A percentile compares a stretch with the other conserved stretches of the same genome.
These are phyloP conservation scores for Ectropis grisescens DNA, from an alignment of 1,140 invertebrate genomes.

Conservation along the genomic window DNA sequence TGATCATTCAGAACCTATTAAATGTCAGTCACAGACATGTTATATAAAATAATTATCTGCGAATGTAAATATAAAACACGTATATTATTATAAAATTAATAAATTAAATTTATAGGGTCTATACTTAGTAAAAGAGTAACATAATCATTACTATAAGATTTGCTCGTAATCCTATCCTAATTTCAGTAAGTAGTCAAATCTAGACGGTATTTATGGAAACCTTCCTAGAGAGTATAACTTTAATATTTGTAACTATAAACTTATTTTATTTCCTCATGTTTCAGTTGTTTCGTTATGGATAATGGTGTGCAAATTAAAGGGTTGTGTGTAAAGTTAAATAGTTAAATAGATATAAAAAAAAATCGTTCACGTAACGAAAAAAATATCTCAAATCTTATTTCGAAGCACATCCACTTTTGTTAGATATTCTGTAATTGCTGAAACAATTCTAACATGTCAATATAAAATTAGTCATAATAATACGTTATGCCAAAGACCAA, in stretches of 20 bases:
- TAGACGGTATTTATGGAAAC: slow-evolving; percentile 37
- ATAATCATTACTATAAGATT: slow-evolving; percentile 63
- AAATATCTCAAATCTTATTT: slow-evolving; percentile 34
- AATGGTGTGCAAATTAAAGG: slow-evolving; percentile 68
- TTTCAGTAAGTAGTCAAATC: slow-evolving; percentile 56
- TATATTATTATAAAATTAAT: slow-evolving; percentile 63
- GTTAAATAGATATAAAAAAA: slow-evolving; percentile 52
- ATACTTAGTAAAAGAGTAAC: slow-evolving; percentile 55
- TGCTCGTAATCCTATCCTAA: slow-evolving; percentile 51
- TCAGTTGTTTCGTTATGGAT: slow-evolving; percentile 42
- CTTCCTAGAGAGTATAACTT: slow-evolving; percentile 29
- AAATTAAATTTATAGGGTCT: slow-evolving; percentile 56
- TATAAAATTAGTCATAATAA: slow-evolving; percentile 35
- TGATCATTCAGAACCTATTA: too few species aligned
- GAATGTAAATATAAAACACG: slow-evolving; percentile 59
- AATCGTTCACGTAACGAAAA: slow-evolving; percentile 40
- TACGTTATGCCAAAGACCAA: slow-evolving; percentile 62
- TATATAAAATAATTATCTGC: too few species aligned
- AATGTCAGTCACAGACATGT: too few species aligned
- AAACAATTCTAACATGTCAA: slow-evolving; percentile 26
- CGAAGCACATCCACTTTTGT: slow-evolving; percentile 36
- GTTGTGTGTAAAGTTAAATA: slow-evolving; percentile 69
- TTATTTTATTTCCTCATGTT: slow-evolving; percentile 23
- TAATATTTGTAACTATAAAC: too few species aligned
- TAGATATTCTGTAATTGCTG: slow-evolving; percentile 16